Percentiles rank a stretch among this genome's conserved stretches.
phyloP scores from a whole-genome alignment of 2,797 vertebrate species.

The Nannoperca australis region DNA sequence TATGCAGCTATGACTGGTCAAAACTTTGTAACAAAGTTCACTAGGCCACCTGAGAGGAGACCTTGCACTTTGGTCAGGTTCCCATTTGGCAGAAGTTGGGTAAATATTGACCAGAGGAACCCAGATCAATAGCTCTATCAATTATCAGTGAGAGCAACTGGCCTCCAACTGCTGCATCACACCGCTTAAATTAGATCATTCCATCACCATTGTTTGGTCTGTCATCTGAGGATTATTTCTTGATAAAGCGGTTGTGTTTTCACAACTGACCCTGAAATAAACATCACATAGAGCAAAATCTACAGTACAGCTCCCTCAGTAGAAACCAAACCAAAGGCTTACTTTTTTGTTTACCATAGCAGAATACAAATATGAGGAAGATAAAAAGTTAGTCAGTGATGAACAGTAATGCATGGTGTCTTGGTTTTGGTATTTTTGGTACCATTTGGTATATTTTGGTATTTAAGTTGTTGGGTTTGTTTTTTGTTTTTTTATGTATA shows the following conservation, averaged over 20 bases:
- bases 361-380: background rate
- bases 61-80: constrained; percentile 66
- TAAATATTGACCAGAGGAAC: constrained; percentile 72
- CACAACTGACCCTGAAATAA: background rate
- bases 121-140: constrained; percentile 55
- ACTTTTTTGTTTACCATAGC: background rate
- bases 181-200: constrained; percentile 16
- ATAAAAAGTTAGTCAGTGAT: background rate
- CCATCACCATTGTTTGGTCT: constrained; percentile 10
- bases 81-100: constrained; percentile 47
- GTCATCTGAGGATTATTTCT: background rate
- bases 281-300: background rate
- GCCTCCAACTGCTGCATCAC: constrained; percentile 19
- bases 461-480: too few species aligned
- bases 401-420: too few species aligned
- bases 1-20: background rate
- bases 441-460: too few species aligned
- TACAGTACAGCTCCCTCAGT: background rate
- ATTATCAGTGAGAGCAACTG: constrained; percentile 34
- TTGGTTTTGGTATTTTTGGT: background rate
- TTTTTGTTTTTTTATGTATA: background rate
- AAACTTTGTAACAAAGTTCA: constrained; percentile 32
- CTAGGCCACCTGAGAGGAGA: constrained; percentile 19
- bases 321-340: background rate
- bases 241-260: background rate